phyloP scores from a whole-genome alignment of 1,140 invertebrate genomes.

The Drosophila nikananu region DNA sequence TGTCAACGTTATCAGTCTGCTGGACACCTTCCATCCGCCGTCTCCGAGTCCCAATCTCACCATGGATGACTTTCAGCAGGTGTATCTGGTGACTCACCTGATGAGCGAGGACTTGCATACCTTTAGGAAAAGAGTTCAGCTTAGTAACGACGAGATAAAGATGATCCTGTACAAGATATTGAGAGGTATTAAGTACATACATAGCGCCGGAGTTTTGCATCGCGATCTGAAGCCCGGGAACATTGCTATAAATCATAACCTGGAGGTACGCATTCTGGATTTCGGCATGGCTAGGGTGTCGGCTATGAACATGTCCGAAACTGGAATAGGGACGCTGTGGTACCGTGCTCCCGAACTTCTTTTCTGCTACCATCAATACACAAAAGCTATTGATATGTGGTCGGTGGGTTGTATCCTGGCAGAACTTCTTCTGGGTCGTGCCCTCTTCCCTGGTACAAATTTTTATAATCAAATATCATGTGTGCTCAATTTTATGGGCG shows the following conservation, averaged over 20 bases:
- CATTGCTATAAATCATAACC: slow-evolving; percentile 99
- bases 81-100: slow-evolving; percentile 98
- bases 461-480: slow-evolving; percentile 98
- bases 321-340: slow-evolving; percentile 98
- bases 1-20: slow-evolving; percentile 97
- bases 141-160: slow-evolving; percentile 99
- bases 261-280: slow-evolving; percentile 98
- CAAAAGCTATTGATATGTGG: slow-evolving; percentile 99
- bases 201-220: slow-evolving; percentile 99
- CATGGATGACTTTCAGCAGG: slow-evolving; percentile 93
- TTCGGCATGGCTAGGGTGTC: slow-evolving; percentile 98
- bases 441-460: slow-evolving; percentile 97
- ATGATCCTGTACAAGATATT: slow-evolving; percentile 99
- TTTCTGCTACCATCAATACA: slow-evolving; percentile 99
- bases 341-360: slow-evolving; percentile 98
- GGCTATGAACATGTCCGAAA: too few relatives aligned
- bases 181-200: slow-evolving; percentile 98
- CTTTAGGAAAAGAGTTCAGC: slow-evolving; percentile 96
- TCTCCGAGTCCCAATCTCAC: slow-evolving; percentile 86
- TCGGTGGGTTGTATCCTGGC: slow-evolving; percentile 99
- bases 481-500: slow-evolving; percentile 97
- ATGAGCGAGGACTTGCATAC: slow-evolving; percentile 99
- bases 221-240: slow-evolving; percentile 99
- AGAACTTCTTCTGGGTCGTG: slow-evolving; percentile 95
- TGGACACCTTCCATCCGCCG: slow-evolving; percentile 97